Evolutionary conservation across 2,888 invertebrate genomes (phyloP), one percentile per base, ranked within the genome.

Genomic region (Oscheius sp.): DNA sequence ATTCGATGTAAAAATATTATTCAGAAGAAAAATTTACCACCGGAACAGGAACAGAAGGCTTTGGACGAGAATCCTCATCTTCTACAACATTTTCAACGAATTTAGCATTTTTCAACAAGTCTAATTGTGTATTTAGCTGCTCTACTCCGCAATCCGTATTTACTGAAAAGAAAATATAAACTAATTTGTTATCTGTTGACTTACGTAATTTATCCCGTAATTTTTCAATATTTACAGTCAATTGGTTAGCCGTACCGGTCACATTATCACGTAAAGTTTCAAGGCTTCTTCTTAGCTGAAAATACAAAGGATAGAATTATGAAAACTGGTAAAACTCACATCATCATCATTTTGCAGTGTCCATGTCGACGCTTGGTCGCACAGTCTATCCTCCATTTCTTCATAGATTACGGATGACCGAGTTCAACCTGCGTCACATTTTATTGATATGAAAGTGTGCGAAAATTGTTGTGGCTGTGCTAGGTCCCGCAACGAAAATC

Each of bases 91-190:
- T 29, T 52, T 66, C 66, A 23, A 66, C 52, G 29, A 35, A 66
- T 52, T 66, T 66, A 21, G 52, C 27, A 66, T 66, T 66, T 29
- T 66, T 66, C 35, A 66, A n/a, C 5, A 66, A 13, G 6, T 23
- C 29, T 5, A 66, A 18, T 16, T 66, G 52, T 29, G 35, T 52
- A 66, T 66, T 66, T 29, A 66, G 21, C 52, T 52, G 52, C 29
- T 66, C 49, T 23, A 66, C 27, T 29, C 16, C 52, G 27, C 52
- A 49, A n/a, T 66, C 66, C 29, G 52, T 52, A 13, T 49, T 66
- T 49, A 49, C 66, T 66, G 49, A 49, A 66, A 49, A 18, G 21
- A 16, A 49, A n/a, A 23, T 52, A 23, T 52, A 46, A 21, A 52
- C n/a, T 18, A 35, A 59, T 29, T 7, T 21, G 25, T 25, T n/a